Evolutionary conservation across 2,797 vertebrate genomes (phyloP), one percentile per base, ranked within the genome.

Genomic region (Crax fasciolata): DNA sequence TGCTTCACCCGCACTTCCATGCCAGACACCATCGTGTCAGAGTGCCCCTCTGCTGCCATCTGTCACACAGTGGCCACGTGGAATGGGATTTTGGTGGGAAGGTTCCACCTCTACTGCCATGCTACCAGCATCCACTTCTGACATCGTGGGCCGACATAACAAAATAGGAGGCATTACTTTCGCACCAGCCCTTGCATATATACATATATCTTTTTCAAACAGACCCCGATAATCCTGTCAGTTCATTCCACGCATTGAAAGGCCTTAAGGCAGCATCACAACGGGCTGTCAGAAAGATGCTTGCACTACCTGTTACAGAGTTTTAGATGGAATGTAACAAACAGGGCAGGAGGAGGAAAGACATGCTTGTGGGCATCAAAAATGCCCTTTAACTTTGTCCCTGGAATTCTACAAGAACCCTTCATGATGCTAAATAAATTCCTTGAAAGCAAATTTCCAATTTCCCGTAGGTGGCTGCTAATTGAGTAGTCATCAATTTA

Each of bases 311-410:
- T 38, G 24, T 52, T 89, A 85, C 27, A 72, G 66, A 85, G 28
- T 55, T 85, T 94, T 55, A 80, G n/a, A 57, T 62, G 58, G 35
- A 84, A 81, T 39, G 24, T 27, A 87, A 84, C 35, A 75, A 91
- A 41, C 5, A 68, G 61, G 13, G 43, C 39, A 91, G 39, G 21
- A 86, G 41, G 81, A 85, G 28, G 16, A 72, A 89, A 75, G 13
- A 68, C 6, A 65, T 35, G 10, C 2, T 0, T 30, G 67, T 5
- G 20, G 49, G 76, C 13, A 16, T 23, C 28, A 70, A 80, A 95
- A 91, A 79, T 9, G 6, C 1, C 9, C 28, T 46, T 61, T 44
- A 65, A 80, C 28, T 71, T 49, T 61, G 32, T 38, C 35, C 10
- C 35, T 49, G 32, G 72, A 66, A n/a, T 88, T 70, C 15, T 30